Evolutionary conservation across 1,140 invertebrate genomes (phyloP).

Genomic region (Apis laboriosa): DNA sequence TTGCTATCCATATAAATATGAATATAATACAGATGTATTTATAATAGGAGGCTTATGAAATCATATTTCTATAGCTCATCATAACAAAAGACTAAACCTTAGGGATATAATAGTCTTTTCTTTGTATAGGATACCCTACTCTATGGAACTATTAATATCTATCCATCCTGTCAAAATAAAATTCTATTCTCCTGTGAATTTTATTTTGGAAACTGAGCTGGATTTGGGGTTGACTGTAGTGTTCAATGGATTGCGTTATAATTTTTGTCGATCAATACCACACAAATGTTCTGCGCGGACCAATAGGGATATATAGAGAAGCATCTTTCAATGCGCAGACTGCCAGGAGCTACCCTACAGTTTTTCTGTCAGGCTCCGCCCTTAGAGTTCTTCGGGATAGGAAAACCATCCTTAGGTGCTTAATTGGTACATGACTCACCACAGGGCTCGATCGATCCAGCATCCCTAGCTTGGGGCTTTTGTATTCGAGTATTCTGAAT

Average conservation of each 20-base stretch:
- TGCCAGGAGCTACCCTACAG: conserved; percentile 59
- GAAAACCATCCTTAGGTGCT: conserved; percentile 61
- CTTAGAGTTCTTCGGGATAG: conserved; percentile 56
- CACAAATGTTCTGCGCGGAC: conserved; percentile 75
- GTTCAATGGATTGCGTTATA: conserved; percentile 74
- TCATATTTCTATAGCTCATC: conserved; percentile 71
- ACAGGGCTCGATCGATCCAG: conserved; percentile 71
- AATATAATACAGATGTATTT: background rate
- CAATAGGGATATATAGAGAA: conserved; percentile 71
- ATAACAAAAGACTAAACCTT: conserved; percentile 64
- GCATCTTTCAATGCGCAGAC: conserved; percentile 75
- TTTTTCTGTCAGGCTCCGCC: conserved; percentile 57
- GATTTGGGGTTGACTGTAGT: conserved; percentile 39
- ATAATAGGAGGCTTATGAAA: conserved; percentile 59
- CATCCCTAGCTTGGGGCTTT: conserved; percentile 53
- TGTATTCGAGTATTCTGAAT: conserved; percentile 47
- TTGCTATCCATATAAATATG: background rate
- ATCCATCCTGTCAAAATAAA: conserved; percentile 61
- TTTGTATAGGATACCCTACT: conserved; percentile 61
- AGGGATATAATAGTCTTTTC: conserved; percentile 63
- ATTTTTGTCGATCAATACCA: conserved; percentile 80
- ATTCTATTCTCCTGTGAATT: conserved; percentile 62
- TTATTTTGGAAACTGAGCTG: conserved; percentile 24
- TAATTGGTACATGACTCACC: conserved; percentile 76
- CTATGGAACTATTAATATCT: conserved; percentile 69